Evolutionary conservation across 2,888 invertebrate species (phyloP).

Genomic region (Minunthozetes semirufus): DNA sequence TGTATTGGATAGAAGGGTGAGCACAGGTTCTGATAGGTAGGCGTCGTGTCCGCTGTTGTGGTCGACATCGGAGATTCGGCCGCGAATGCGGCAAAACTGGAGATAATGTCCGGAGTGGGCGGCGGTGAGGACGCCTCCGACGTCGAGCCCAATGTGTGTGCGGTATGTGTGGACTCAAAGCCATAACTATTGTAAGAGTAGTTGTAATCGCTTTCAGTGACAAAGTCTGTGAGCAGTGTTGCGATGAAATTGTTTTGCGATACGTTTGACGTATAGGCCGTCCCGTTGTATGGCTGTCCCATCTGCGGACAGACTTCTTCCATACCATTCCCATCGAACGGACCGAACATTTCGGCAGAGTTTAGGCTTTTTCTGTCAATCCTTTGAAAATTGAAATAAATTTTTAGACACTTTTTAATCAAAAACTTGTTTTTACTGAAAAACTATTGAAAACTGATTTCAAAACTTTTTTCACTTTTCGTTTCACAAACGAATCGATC

Average conservation of each 20-base stretch:
- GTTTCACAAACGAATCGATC: too few relatives aligned
- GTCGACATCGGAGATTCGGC: neutral
- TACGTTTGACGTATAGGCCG: neutral
- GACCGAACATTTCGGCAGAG: neutral
- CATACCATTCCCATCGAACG: neutral
- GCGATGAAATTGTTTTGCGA: constrained; percentile 14
- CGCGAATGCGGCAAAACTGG: neutral
- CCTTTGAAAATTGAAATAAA: neutral
- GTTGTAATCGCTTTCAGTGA: neutral
- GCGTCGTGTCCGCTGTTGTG: neutral
- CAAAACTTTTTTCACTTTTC: too few relatives aligned
- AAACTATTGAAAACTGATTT: too few relatives aligned
- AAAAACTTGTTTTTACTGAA: too few relatives aligned
- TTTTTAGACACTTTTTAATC: neutral
- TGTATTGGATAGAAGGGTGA: constrained; percentile 12
- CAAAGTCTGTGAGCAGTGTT: neutral
- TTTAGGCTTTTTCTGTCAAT: neutral
- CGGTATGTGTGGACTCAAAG: neutral
- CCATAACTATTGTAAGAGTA: neutral
- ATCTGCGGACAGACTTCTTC: neutral
- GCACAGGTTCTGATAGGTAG: constrained; percentile 7
- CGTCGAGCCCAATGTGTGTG: neutral
- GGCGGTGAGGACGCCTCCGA: constrained; percentile 8
- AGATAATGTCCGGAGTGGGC: constrained; percentile 11
- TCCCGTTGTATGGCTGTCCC: neutral